Percentiles rank a stretch among this genome's conserved stretches.
Evolutionary conservation across 1,140 invertebrate genomes (phyloP).

Genomic region (Drosophila ogumai): DNA sequence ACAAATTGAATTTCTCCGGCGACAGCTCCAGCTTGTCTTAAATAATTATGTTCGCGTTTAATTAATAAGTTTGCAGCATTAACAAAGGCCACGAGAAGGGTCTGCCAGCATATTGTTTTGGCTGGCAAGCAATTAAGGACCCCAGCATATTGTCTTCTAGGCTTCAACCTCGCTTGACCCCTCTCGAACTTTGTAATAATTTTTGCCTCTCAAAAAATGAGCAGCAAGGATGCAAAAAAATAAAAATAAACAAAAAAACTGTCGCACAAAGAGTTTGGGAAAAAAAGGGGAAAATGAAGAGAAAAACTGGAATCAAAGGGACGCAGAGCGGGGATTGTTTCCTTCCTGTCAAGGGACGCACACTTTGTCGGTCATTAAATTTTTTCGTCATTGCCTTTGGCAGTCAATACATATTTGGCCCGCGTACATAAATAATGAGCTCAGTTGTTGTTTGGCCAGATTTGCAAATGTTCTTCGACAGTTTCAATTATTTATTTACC

Average conservation of each 20-base stretch:
- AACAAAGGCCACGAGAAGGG: conserved; percentile 53
- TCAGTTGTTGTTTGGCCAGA: conserved; percentile 42
- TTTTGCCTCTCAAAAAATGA: conserved; percentile 48
- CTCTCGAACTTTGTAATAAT: conserved; percentile 54
- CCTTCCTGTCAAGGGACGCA: conserved; percentile 53
- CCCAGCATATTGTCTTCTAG: conserved; percentile 51
- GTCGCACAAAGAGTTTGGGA: conserved; percentile 49
- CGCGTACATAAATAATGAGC: conserved; percentile 74
- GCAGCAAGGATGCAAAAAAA: conserved; percentile 20
- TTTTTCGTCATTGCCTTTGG: conserved; percentile 48
- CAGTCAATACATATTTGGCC: conserved; percentile 43
- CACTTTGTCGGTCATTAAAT: conserved; percentile 74
- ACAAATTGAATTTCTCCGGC: conserved; percentile 65
- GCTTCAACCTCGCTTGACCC: conserved; percentile 51
- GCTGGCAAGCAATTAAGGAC: conserved; percentile 42
- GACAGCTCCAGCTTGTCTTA: conserved; percentile 41
- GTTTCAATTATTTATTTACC: conserved; percentile 52
- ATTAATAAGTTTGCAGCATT: conserved; percentile 73
- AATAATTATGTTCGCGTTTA: conserved; percentile 74
- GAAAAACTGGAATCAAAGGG: background rate
- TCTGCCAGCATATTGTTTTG: conserved; percentile 36
- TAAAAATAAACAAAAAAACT: conserved; percentile 27
- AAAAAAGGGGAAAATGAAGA: conserved; percentile 18
- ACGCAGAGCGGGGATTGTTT: conserved; percentile 32
- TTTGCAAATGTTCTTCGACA: conserved; percentile 48